Percentiles rank a stretch among this genome's conserved stretches.
phyloP scores from a whole-genome alignment of 2,888 invertebrate genomes.

The Cerastis leucographa region DNA sequence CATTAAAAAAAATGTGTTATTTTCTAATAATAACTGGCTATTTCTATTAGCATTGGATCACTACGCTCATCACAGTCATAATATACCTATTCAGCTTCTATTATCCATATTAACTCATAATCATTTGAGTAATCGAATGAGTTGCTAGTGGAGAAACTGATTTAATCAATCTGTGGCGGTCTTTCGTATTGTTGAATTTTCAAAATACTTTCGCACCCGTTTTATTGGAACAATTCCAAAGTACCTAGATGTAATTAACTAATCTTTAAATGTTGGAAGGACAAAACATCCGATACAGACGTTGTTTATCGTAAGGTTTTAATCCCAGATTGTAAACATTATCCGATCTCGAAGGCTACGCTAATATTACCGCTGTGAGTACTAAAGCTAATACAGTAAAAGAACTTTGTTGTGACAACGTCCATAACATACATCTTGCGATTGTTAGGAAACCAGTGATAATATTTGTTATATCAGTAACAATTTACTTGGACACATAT shows the following conservation, averaged over 20 bases:
- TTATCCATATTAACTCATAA: neutral
- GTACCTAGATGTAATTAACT: neutral
- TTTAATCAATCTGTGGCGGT: conserved; percentile 2
- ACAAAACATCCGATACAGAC: conserved; percentile 7
- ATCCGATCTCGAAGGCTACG: conserved; percentile 52
- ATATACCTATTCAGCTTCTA: too few species aligned
- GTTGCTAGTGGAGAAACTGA: neutral
- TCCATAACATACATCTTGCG: conserved; percentile 8
- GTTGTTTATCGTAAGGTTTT: conserved; percentile 20
- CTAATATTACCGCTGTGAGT: conserved; percentile 32
- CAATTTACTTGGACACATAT: conserved; percentile 18
- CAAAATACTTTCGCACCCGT: neutral
- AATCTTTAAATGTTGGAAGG: conserved; percentile 18
- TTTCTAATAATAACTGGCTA: conserved; percentile 32
- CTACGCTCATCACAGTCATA: conserved; percentile 11
- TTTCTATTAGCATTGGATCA: conserved; percentile 30
- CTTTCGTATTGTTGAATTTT: neutral
- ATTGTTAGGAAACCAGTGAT: conserved; percentile 27
- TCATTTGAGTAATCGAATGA: neutral
- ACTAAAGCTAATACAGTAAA: conserved; percentile 32
- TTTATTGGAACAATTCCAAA: conserved; percentile 7
- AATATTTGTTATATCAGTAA: conserved; percentile 23
- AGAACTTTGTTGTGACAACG: conserved; percentile 43
- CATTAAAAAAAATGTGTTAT: conserved; percentile 47
- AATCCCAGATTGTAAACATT: conserved; percentile 52